Evolutionary conservation across 2,797 vertebrate genomes (phyloP).

Genomic region (Alouatta caraya): DNA sequence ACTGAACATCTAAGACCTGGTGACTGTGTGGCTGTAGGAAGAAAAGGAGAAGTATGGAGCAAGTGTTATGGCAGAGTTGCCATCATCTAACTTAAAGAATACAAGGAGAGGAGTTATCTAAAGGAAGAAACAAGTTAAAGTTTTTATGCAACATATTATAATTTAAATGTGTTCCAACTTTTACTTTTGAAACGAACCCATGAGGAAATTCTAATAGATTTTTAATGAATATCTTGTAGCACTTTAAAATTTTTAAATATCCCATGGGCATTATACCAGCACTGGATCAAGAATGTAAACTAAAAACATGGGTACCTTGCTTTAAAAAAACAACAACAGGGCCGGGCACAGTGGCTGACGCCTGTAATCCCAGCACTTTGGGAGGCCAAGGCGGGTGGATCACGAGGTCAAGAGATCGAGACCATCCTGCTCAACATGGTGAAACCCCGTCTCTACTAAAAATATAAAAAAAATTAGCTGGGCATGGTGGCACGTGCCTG

Average conservation of each 20-base stretch:
- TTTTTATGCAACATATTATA: background rate
- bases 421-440: no score
- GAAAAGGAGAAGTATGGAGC: background rate
- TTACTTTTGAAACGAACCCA: conserved; percentile 26
- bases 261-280: background rate
- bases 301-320: background rate
- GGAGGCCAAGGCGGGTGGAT: no score
- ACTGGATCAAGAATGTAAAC: background rate
- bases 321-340: background rate
- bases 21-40: background rate
- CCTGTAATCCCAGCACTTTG: no score
- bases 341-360: no score
- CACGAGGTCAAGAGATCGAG: no score
- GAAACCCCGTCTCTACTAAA: no score
- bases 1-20: background rate
- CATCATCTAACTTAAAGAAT: background rate
- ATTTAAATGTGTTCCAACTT: background rate
- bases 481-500: no score
- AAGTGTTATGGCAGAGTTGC: background rate
- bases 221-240: conserved; percentile 16
- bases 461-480: no score
- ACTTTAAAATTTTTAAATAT: background rate
- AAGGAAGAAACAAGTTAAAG: background rate
- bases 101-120: background rate
- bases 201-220: background rate